Conservation (phyloP, 2,113 vertebrate genomes). For the Chrysemys picta region DNA sequence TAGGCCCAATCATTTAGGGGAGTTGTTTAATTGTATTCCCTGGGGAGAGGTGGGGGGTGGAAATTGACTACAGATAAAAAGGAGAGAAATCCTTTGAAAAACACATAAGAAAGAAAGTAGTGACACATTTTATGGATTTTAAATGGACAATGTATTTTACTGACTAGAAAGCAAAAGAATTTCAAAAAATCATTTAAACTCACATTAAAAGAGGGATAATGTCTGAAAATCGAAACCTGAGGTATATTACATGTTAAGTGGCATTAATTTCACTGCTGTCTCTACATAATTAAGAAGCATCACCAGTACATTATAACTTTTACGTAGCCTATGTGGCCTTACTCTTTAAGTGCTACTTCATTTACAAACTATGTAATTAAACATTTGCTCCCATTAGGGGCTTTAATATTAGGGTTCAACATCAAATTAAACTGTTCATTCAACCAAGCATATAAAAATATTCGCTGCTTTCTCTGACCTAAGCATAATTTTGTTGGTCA, state of each 20-base stretch:
- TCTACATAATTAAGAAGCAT: slow-evolving; percentile 35
- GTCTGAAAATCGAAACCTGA: slow-evolving; percentile 1
- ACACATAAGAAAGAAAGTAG: neutral
- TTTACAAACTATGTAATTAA: slow-evolving; percentile 56
- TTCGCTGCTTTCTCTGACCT: slow-evolving; percentile 11
- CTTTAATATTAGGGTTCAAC: slow-evolving; percentile 29
- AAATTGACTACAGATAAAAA: neutral
- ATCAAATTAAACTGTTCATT: slow-evolving; percentile 43
- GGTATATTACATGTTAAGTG: neutral
- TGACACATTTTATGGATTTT: fast-evolving
- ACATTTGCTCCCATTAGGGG: slow-evolving; percentile 34
- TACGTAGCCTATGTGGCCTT: slow-evolving; percentile 24
- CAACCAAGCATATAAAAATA: slow-evolving; percentile 37
- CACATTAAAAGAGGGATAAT: neutral
- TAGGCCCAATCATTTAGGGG: neutral
- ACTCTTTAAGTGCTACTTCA: slow-evolving; percentile 14
- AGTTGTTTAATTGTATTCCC: neutral
- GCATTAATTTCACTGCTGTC: slow-evolving; percentile 24
- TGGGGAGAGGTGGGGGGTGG: neutral
- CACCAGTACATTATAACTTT: slow-evolving; percentile 41
- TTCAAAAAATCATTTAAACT: neutral
- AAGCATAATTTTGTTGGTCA: slow-evolving; percentile 41
- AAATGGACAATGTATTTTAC: neutral
- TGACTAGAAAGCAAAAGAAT: slow-evolving; percentile 3
- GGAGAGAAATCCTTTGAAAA: neutral